Evolutionary conservation across 2,888 invertebrate species (phyloP).

Genomic region (Melieria picta): DNA sequence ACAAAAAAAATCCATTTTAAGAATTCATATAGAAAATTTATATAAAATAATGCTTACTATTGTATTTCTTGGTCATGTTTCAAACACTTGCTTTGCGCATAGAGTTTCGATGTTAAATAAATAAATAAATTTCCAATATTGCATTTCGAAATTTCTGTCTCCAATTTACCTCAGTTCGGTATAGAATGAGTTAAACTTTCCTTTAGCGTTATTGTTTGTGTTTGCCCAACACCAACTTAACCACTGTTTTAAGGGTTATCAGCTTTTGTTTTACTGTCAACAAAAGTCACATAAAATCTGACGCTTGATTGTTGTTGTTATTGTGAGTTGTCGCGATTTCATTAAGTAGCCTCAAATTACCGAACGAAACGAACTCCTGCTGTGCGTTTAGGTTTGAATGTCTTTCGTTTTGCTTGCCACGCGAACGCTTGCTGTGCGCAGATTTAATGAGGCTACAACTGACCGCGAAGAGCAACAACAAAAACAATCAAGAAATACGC

Average conservation of each 20-base stretch:
- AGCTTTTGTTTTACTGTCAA: constrained; percentile 14
- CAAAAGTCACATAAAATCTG: constrained; percentile 18
- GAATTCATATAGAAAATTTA: no score
- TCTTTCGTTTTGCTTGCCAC: neutral
- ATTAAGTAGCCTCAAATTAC: constrained; percentile 40
- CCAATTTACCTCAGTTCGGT: no score
- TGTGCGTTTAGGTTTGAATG: neutral
- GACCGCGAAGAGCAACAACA: no score
- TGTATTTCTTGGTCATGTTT: no score
- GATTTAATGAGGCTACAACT: no score
- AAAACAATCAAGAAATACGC: no score
- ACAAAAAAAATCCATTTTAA: no score
- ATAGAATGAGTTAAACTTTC: no score
- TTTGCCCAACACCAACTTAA: neutral
- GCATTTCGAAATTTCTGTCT: neutral
- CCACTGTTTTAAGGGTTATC: neutral
- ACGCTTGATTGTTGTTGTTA: constrained; percentile 3
- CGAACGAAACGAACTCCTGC: constrained; percentile 34
- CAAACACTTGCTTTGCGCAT: no score
- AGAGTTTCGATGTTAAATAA: neutral
- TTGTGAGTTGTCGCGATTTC: constrained; percentile 25
- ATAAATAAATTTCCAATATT: neutral
- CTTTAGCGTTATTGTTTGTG: neutral
- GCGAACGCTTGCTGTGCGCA: constrained; percentile 10
- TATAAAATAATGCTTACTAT: no score